A percentile compares a stretch with the other conserved stretches of the same genome.
Conservation (phyloP, 2,888 invertebrate genomes). For the Lomographa bimaculata region DNA sequence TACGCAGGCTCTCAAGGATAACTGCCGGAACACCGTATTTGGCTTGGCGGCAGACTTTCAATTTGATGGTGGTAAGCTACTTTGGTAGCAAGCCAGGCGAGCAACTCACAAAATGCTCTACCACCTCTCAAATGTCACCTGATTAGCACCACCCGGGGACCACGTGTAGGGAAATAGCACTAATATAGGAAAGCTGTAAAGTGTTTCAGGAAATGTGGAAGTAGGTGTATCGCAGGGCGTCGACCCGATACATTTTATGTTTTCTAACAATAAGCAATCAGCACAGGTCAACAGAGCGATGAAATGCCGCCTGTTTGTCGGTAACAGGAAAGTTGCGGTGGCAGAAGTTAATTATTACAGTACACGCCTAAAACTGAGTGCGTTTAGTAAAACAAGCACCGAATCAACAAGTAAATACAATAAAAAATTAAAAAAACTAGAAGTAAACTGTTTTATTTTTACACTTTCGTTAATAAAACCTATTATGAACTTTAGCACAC, state of each 20-base stretch:
- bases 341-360: slow-evolving; percentile 40
- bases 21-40: too few relatives aligned
- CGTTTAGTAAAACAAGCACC: slow-evolving; percentile 1
- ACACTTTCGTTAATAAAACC: too few relatives aligned
- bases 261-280: slow-evolving; percentile 61
- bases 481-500: too few relatives aligned
- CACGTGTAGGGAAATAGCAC: slow-evolving; percentile 23
- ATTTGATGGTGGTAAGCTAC: too few relatives aligned
- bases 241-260: slow-evolving; percentile 54
- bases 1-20: too few relatives aligned
- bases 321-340: slow-evolving; percentile 36
- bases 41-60: too few relatives aligned
- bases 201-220: slow-evolving; percentile 38
- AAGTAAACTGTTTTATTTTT: too few relatives aligned
- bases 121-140: too few relatives aligned
- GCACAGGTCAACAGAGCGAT: slow-evolving; percentile 47
- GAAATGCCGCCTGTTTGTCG: slow-evolving; percentile 22
- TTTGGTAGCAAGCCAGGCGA: too few relatives aligned
- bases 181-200: slow-evolving; percentile 27
- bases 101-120: slow-evolving; percentile 13
- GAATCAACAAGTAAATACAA: too few relatives aligned
- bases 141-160: too few relatives aligned
- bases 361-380: slow-evolving; percentile 15
- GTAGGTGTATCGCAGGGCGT: slow-evolving; percentile 42
- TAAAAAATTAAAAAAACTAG: too few relatives aligned